Evolutionary conservation across 2,888 invertebrate genomes (phyloP).

Genomic region (Euzophera pinguis): DNA sequence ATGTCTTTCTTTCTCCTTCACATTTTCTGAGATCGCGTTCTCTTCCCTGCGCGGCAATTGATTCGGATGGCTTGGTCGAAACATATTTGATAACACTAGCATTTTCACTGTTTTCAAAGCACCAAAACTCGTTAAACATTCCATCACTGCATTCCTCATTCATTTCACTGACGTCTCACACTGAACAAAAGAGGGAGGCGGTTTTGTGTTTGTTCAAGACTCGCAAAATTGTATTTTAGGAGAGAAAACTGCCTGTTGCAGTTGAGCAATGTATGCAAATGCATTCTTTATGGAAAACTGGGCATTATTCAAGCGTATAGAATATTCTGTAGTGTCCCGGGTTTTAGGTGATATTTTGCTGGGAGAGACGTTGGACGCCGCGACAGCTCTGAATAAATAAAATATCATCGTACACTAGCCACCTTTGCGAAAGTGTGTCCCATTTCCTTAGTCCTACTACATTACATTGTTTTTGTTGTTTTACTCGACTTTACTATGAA

Average conservation of each 20-base stretch:
- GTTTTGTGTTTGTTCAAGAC: slow-evolving; percentile 52
- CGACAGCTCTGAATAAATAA: slow-evolving; percentile 56
- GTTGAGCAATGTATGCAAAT: slow-evolving; percentile 50
- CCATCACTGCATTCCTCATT: slow-evolving; percentile 77
- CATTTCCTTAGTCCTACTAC: neutral
- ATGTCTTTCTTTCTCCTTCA: slow-evolving; percentile 9
- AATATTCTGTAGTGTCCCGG: slow-evolving; percentile 51
- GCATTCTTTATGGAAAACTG: slow-evolving; percentile 58
- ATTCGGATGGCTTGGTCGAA: slow-evolving; percentile 62
- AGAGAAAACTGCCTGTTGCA: slow-evolving; percentile 44
- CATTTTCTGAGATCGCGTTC: slow-evolving; percentile 2
- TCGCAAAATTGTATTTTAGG: slow-evolving; percentile 28
- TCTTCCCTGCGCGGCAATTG: slow-evolving; percentile 35
- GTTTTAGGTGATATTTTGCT: slow-evolving; percentile 51
- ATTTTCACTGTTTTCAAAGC: slow-evolving; percentile 74
- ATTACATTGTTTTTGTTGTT: too few relatives aligned
- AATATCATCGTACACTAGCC: slow-evolving; percentile 43
- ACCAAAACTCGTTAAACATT: slow-evolving; percentile 67
- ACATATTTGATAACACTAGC: slow-evolving; percentile 73
- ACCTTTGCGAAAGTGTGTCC: slow-evolving; percentile 23
- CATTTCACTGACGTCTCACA: slow-evolving; percentile 49
- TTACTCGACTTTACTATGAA: too few relatives aligned
- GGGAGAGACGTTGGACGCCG: slow-evolving; percentile 36
- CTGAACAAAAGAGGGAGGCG: slow-evolving; percentile 45
- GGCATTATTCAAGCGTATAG: slow-evolving; percentile 60